Evolutionary conservation across 2,888 invertebrate species (phyloP).

Genomic region (Panzeria rudis): DNA sequence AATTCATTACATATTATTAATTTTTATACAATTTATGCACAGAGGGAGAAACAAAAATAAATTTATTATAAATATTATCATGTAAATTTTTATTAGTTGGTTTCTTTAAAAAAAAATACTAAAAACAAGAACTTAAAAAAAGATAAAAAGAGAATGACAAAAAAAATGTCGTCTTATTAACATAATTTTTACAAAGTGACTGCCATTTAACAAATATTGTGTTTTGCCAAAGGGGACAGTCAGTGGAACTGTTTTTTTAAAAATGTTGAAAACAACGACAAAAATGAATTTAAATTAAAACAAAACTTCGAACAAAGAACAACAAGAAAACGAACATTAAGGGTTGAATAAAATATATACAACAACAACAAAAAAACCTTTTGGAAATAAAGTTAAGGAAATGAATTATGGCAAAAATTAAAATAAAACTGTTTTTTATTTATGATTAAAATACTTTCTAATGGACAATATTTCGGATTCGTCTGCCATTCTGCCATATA

Average conservation of each 20-base stretch:
- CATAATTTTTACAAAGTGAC: constrained; percentile 67
- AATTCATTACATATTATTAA: background rate
- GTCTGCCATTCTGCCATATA: background rate
- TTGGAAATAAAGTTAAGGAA: constrained; percentile 21
- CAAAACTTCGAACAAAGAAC: constrained; percentile 24
- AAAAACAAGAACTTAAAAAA: constrained; percentile 11
- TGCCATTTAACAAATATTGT: constrained; percentile 63
- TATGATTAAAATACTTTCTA: constrained; percentile 46
- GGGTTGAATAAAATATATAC: constrained; percentile 21
- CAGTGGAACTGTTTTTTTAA: constrained; percentile 21
- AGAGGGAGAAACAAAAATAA: constrained; percentile 19
- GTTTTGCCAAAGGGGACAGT: constrained; percentile 56
- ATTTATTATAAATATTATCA: constrained; percentile 54
- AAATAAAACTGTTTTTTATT: constrained; percentile 22
- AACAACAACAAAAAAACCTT: constrained; percentile 21
- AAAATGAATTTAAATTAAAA: constrained; percentile 44
- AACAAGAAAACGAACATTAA: constrained; percentile 43
- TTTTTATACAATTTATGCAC: background rate
- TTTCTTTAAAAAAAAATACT: constrained; percentile 22
- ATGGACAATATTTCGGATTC: constrained; percentile 24
- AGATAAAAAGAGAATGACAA: constrained; percentile 17
- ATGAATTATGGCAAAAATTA: constrained; percentile 55
- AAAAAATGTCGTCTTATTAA: constrained; percentile 62
- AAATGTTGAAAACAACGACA: constrained; percentile 21
- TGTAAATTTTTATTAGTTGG: constrained; percentile 50